Evolutionary conservation across 2,888 invertebrate species (phyloP).

Genomic region (Syrphus vitripennis): DNA sequence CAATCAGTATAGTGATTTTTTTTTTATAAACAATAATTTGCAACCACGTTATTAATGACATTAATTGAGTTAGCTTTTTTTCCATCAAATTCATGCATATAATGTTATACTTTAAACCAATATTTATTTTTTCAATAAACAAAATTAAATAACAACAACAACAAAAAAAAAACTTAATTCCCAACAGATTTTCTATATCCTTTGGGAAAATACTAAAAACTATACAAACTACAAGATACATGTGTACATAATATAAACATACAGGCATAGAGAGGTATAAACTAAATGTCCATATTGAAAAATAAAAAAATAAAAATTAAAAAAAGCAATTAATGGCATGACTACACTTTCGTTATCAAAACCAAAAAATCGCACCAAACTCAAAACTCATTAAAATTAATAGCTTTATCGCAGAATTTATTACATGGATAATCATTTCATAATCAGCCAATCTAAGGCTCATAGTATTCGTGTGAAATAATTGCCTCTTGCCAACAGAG

Average conservation of each 20-base stretch:
- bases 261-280: too few species aligned
- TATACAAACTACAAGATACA: background rate
- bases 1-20: background rate
- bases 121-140: constrained; percentile 12
- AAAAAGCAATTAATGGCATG: constrained; percentile 36
- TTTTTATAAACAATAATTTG: background rate
- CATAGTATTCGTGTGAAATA: constrained; percentile 50
- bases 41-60: background rate
- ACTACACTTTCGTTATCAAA: background rate
- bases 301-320: constrained; percentile 14
- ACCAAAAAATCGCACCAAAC: constrained; percentile 15
- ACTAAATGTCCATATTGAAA: background rate
- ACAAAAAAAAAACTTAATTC: background rate
- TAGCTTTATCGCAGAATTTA: constrained; percentile 58
- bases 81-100: background rate
- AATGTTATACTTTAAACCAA: background rate
- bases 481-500: too few species aligned
- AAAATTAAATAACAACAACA: background rate
- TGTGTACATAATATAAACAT: too few species aligned
- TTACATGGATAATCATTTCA: constrained; percentile 66
- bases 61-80: constrained; percentile 4
- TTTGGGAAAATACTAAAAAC: background rate
- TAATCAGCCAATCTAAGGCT: constrained; percentile 67
- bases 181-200: background rate
- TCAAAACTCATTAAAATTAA: constrained; percentile 63